Conservation (phyloP, 2,797 vertebrate genomes). For the Falco peregrinus region DNA sequence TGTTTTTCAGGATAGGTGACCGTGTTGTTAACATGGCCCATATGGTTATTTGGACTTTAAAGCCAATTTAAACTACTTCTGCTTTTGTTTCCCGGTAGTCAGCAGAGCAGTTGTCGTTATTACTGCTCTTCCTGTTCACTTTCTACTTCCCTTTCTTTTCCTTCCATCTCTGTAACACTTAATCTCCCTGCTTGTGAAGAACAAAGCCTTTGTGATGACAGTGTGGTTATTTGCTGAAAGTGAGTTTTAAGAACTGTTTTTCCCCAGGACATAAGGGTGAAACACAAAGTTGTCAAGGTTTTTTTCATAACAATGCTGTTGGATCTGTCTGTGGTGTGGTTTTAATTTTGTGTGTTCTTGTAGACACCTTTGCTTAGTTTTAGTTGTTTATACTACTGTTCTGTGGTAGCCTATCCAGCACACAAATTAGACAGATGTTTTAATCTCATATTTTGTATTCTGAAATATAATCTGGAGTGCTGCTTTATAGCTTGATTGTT, state of each 20-base stretch:
- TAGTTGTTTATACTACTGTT: fast-evolving
- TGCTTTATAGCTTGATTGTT: not conserved
- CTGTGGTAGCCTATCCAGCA: not conserved
- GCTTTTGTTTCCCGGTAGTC: not conserved
- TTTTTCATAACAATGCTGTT: not conserved
- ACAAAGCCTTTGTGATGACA: not conserved
- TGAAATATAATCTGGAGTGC: not conserved
- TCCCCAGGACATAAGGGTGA: not conserved
- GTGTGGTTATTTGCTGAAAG: not conserved
- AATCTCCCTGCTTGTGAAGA: not conserved
- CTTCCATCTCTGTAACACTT: not conserved
- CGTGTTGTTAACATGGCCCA: not conserved
- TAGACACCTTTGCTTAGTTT: not conserved
- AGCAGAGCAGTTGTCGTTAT: not conserved
- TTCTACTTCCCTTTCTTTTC: not conserved
- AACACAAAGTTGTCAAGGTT: not conserved
- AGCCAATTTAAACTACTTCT: not conserved
- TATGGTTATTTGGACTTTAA: not conserved
- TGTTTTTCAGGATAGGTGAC: not conserved
- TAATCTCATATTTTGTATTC: not conserved
- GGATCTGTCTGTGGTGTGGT: not conserved
- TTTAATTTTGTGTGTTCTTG: not conserved
- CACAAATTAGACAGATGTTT: not conserved
- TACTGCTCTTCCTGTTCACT: not conserved
- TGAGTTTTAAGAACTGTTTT: not conserved